Conservation (phyloP, 2,113 vertebrate genomes). For the Lampris incognitus region DNA sequence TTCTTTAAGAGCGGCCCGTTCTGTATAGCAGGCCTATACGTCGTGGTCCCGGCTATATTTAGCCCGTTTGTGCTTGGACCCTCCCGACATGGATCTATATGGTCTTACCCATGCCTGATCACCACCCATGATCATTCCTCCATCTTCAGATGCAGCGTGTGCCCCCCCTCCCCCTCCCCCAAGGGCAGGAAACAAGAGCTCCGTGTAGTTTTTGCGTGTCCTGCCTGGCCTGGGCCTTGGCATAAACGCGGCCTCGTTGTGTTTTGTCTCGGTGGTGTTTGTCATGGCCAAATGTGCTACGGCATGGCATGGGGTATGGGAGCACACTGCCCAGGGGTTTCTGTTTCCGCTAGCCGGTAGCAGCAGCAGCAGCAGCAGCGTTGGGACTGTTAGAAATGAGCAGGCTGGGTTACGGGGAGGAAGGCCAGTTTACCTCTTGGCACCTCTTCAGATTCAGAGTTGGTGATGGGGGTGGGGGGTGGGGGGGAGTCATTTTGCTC, state of each 20-base stretch:
- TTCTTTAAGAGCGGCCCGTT: neutral
- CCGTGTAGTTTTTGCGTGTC: constrained; percentile 47
- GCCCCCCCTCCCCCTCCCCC: constrained; percentile 29
- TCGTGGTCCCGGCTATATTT: constrained; percentile 11
- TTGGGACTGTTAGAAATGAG: constrained; percentile 7
- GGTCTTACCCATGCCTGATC: no score
- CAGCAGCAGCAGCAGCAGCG: no score
- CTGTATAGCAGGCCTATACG: neutral
- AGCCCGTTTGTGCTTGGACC: constrained; percentile 4
- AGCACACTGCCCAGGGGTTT: constrained; percentile 3
- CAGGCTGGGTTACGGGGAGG: neutral
- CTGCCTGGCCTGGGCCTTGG: constrained; percentile 60
- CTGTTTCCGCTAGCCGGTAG: constrained; percentile 26
- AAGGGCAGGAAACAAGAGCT: constrained; percentile 34
- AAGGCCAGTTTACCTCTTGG: neutral
- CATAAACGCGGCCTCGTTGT: constrained; percentile 47
- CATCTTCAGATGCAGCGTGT: constrained; percentile 55
- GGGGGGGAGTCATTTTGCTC: no score
- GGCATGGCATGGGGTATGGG: constrained; percentile 4
- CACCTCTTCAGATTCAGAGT: neutral
- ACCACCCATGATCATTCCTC: constrained; percentile 32
- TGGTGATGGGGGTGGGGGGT: no score
- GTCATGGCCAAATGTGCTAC: constrained; percentile 62
- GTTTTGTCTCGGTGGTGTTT: constrained; percentile 70
- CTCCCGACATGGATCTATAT: no score